phyloP scores from a whole-genome alignment of 2,113 vertebrate genomes.

The Xenopus laevis region DNA sequence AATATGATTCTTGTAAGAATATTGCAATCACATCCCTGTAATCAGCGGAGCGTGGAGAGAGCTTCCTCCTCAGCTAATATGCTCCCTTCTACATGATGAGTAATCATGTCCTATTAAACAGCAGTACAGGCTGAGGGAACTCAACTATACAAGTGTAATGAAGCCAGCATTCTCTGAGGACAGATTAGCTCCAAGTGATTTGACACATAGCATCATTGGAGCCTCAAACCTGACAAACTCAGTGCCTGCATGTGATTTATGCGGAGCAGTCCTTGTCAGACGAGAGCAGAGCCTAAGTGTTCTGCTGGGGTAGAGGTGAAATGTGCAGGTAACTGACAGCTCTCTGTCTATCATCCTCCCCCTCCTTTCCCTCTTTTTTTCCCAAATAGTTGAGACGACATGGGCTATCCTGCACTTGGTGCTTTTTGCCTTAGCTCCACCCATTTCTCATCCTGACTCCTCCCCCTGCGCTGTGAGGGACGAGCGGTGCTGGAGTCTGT shows the following conservation, averaged over 20 bases:
- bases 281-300: slow-evolving; percentile 61
- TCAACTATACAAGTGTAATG: slow-evolving; percentile 78
- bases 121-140: slow-evolving; percentile 76
- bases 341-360: slow-evolving; percentile 37
- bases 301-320: slow-evolving; percentile 65
- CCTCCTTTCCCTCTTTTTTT: slow-evolving; percentile 30
- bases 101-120: slow-evolving; percentile 84
- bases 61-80: slow-evolving; percentile 78
- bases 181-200: slow-evolving; percentile 86
- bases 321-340: slow-evolving; percentile 63
- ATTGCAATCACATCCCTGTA: slow-evolving; percentile 75
- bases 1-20: slow-evolving; percentile 71
- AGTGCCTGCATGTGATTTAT: slow-evolving; percentile 79
- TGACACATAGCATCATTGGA: slow-evolving; percentile 83
- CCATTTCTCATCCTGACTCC: slow-evolving; percentile 47
- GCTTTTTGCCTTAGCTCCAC: slow-evolving; percentile 44
- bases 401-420: slow-evolving; percentile 19
- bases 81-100: slow-evolving; percentile 79
- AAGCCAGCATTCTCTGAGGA: slow-evolving; percentile 79
- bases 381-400: slow-evolving; percentile 32
- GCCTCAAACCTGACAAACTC: slow-evolving; percentile 83
- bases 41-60: slow-evolving; percentile 70
- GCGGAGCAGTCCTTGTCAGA: slow-evolving; percentile 70
- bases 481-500: slow-evolving; percentile 42
- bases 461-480: slow-evolving; percentile 27